Evolutionary conservation across 1,140 invertebrate genomes (phyloP), one percentile per base, ranked within the genome.

Genomic region (Danaus melanippus): DNA sequence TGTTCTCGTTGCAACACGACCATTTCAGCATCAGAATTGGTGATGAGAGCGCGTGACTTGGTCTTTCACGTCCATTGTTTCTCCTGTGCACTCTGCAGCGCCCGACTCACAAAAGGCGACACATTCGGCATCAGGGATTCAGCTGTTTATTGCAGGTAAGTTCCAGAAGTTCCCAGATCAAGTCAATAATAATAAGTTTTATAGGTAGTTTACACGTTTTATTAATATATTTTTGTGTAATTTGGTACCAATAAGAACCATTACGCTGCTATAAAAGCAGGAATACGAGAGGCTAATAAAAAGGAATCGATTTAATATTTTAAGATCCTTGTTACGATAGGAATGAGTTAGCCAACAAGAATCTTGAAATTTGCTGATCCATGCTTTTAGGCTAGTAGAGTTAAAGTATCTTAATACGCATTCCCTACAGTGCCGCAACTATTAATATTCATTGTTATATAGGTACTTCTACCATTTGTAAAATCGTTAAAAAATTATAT

Each of bases 51-150:
- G 4, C 89, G 95, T 10, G 95, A 97, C 65, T 90, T 95, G 64
- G 96, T 98, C 51, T 98, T 97, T 88, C 97, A 98, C 88, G 92
- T 98, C 42, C 93, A 94, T 67, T 98, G 97, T 87, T 98, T 99
- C 89, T 94, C 93, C 7, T 99, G 97, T 84, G 93, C 94, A 10
- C 91, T 94, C n/a, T 99, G 97, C 88, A 92, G 93, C 77, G 89
- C 92, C 10, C 91, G 92, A 2, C 88, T 95, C 46, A 95, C 92
- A 44, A 96, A 96, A 80, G 94, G 97, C 11, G 97, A 99, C 79
- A 95, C 97, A 66, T 98, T 97, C 84, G 97, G 97, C 42, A 95
- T 97, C 88, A 90, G 94, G 58, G 93, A 95, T 66, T 92, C 93
- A 9, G 91, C 92, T 39, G 93, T 96, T 21, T 92, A 94, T 67